These are phyloP conservation scores for Verasper variegatus DNA, from an alignment of 2,113 vertebrate species.

Conservation along the genomic window DNA sequence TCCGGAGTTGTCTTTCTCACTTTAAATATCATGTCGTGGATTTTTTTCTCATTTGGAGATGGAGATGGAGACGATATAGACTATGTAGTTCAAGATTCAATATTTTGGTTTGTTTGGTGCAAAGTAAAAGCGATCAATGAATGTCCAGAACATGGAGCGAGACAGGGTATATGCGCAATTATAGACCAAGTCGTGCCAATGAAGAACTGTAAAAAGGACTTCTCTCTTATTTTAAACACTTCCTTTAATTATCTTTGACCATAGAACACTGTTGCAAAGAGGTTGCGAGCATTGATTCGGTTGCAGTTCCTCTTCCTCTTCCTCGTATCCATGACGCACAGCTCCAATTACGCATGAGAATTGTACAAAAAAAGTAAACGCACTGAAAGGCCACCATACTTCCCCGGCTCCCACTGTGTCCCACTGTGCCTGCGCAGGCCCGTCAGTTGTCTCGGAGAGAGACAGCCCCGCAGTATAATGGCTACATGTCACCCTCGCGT, in stretches of 20 bases:
- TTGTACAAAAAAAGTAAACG: not conserved
- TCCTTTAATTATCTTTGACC: too few species aligned
- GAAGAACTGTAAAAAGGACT: too few species aligned
- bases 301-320: too few species aligned
- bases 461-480: conserved; percentile 35
- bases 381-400: too few species aligned
- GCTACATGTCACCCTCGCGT: conserved; percentile 58
- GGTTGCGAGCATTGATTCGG: too few species aligned
- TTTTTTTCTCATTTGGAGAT: too few species aligned
- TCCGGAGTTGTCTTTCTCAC: conserved; percentile 17
- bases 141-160: not conserved
- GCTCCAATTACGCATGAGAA: not conserved
- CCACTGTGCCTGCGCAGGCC: conserved; percentile 8
- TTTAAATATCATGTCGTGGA: not conserved
- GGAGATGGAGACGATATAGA: not conserved
- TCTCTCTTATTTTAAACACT: too few species aligned
- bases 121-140: not conserved
- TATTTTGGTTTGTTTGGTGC: not conserved
- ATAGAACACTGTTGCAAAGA: too few species aligned
- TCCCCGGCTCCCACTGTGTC: not conserved
- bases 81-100: not conserved
- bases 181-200: too few species aligned
- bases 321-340: not conserved
- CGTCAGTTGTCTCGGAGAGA: conserved; percentile 40
- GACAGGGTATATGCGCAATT: not conserved